Conservation (phyloP, 2,113 vertebrate species). For the Donacobius atricapilla region DNA sequence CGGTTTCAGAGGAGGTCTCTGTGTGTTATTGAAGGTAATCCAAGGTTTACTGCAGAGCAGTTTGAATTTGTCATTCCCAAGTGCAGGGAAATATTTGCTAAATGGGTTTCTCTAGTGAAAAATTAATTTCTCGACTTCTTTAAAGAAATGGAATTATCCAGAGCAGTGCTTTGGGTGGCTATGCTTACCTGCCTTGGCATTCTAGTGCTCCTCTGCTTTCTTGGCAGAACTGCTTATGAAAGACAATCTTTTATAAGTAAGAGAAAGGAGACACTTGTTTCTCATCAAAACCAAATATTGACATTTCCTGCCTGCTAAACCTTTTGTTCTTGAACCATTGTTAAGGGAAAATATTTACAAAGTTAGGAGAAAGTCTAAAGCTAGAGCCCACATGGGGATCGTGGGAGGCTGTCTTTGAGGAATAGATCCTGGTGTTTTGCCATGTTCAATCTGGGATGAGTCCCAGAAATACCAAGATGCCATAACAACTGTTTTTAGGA, state of each 20-base stretch:
- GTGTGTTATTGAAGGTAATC: not conserved
- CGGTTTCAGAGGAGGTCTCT: accelerated
- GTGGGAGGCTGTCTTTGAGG: not conserved
- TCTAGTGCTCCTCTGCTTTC: not conserved
- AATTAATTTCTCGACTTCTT: not conserved
- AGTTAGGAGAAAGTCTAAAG: not conserved
- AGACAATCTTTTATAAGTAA: not conserved
- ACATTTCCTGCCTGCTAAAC: not conserved
- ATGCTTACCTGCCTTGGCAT: not conserved
- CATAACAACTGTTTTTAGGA: not conserved
- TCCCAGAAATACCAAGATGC: not conserved
- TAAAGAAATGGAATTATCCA: not conserved
- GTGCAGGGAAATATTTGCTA: not conserved
- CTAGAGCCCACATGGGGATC: not conserved
- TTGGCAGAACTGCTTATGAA: not conserved
- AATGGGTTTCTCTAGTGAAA: not conserved
- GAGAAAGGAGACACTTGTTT: not conserved
- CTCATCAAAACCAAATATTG: not conserved
- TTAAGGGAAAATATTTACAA: not conserved
- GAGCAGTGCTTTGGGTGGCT: not conserved
- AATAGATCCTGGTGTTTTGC: not conserved
- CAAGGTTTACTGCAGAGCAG: not conserved
- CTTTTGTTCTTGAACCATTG: not conserved
- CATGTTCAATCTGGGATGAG: not conserved
- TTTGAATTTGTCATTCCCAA: not conserved